A percentile compares a stretch with the other conserved stretches of the same genome.
These are phyloP conservation scores for Ophthalmolycus amberensis DNA, from an alignment of 2,113 vertebrate genomes.

Conservation along the genomic window DNA sequence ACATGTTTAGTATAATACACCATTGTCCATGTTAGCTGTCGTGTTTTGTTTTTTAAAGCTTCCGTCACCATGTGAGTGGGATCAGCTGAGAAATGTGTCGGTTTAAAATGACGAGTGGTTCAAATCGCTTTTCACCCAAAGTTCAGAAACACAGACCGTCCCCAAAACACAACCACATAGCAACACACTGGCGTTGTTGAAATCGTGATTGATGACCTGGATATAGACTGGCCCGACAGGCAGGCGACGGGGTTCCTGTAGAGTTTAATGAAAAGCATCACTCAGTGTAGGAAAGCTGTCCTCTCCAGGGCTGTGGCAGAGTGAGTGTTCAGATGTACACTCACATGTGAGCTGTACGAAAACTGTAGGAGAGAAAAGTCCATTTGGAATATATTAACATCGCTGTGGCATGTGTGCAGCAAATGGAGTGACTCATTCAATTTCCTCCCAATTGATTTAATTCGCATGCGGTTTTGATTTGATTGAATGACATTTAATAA, in stretches of 20 bases:
- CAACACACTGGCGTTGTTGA: conserved; percentile 38
- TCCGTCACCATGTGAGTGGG: conserved; percentile 17
- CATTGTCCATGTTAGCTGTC: neutral
- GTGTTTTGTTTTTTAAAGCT: conserved; percentile 13
- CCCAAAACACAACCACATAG: conserved; percentile 43
- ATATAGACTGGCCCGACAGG: conserved; percentile 61
- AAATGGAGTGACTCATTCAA: conserved; percentile 77
- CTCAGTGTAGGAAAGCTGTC: conserved; percentile 45
- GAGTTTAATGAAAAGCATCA: conserved; percentile 75
- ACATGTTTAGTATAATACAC: neutral
- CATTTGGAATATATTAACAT: conserved; percentile 76
- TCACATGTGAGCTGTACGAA: conserved; percentile 34
- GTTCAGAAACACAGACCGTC: neutral
- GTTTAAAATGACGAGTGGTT: neutral
- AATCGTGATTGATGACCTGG: conserved; percentile 58
- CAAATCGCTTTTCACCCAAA: conserved; percentile 12
- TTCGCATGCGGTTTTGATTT: conserved; percentile 62
- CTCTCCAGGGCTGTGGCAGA: conserved; percentile 55
- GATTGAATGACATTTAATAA: conserved; percentile 64
- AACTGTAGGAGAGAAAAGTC: conserved; percentile 34
- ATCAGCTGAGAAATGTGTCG: conserved; percentile 16
- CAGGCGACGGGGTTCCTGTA: conserved; percentile 69
- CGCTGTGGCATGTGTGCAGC: conserved; percentile 71
- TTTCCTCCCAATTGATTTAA: conserved; percentile 66
- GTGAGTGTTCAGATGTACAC: conserved; percentile 45